phyloP scores from a whole-genome alignment of 2,888 invertebrate species.

The Palloptera scutellata region DNA sequence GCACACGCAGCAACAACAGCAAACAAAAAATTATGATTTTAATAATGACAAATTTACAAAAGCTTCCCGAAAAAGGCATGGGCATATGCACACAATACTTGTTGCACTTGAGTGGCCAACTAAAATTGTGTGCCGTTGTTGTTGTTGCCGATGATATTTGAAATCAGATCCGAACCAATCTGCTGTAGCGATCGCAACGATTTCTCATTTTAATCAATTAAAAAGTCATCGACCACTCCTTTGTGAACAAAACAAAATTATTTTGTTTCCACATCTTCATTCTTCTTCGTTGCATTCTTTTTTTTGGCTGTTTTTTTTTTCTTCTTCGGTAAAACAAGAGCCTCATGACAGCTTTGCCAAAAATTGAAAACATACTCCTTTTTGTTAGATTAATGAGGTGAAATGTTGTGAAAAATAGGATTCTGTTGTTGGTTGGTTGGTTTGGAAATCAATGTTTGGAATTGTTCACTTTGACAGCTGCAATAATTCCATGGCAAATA shows the following conservation, averaged over 20 bases:
- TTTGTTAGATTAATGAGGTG: slow-evolving; percentile 61
- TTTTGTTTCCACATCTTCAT: slow-evolving; percentile 5
- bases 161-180: slow-evolving; percentile 61
- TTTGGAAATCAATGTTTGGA: slow-evolving; percentile 38
- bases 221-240: slow-evolving; percentile 58
- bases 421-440: slow-evolving; percentile 39
- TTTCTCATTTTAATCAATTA: slow-evolving; percentile 63
- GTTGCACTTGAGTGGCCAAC: slow-evolving; percentile 6
- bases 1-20: slow-evolving; percentile 10
- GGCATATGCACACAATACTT: slow-evolving; percentile 1
- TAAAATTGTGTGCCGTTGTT: neutral
- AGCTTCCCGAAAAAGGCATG: slow-evolving; percentile 36
- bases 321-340: neutral
- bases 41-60: slow-evolving; percentile 55
- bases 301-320: neutral
- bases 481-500: no score
- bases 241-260: slow-evolving; percentile 5
- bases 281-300: slow-evolving; percentile 13
- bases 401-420: slow-evolving; percentile 59
- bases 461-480: no score
- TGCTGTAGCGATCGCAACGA: slow-evolving; percentile 59
- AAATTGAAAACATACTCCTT: slow-evolving; percentile 14
- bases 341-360: neutral
- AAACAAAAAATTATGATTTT: slow-evolving; percentile 47
- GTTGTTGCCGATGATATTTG: slow-evolving; percentile 40